Percentiles rank a stretch among this genome's conserved stretches.
These are phyloP conservation scores for Julus scandinavius DNA, from an alignment of 2,888 invertebrate genomes.

Conservation along the genomic window DNA sequence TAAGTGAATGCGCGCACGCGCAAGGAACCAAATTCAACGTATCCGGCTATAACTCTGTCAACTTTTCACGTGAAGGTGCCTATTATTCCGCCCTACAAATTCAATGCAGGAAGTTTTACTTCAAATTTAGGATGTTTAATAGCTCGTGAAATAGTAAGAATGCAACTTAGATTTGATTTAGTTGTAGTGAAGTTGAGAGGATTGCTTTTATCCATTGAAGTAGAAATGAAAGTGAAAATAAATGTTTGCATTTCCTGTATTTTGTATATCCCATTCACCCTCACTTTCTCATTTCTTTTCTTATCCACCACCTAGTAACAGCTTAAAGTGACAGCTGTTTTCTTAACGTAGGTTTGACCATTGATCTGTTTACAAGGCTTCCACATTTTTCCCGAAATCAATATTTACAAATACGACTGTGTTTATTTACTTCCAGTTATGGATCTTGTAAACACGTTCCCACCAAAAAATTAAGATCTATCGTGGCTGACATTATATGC, in stretches of 20 bases:
- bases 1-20: too few species aligned
- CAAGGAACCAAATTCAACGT: too few species aligned
- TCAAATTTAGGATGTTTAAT: not conserved
- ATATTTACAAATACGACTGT: constrained; percentile 33
- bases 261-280: not conserved
- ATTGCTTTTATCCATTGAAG: not conserved
- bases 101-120: not conserved
- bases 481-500: not conserved
- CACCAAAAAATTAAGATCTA: not conserved
- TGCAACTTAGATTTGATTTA: not conserved
- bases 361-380: not conserved
- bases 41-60: too few species aligned
- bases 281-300: not conserved
- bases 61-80: too few species aligned
- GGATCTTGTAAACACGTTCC: constrained; percentile 8
- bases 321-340: constrained; percentile 5
- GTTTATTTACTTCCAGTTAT: constrained; percentile 21
- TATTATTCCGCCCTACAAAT: too few species aligned
- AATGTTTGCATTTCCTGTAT: not conserved
- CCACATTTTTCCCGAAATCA: not conserved
- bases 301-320: not conserved
- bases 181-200: not conserved
- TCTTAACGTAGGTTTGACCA: not conserved
- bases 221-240: not conserved
- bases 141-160: not conserved